These are phyloP conservation scores for Drusus annulatus DNA, from an alignment of 1,140 invertebrate species.

Conservation along the genomic window DNA sequence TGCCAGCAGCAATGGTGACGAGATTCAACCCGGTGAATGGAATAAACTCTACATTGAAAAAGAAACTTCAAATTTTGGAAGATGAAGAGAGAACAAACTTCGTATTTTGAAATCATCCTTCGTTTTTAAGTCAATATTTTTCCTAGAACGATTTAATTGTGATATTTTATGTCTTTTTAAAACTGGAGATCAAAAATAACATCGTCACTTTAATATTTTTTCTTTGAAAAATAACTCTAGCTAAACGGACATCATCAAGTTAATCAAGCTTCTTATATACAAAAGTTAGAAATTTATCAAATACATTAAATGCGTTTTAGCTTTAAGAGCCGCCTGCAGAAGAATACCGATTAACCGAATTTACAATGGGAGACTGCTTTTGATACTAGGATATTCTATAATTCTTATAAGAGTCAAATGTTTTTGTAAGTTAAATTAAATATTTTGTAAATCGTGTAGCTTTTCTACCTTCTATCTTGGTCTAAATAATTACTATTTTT, in stretches of 20 bases:
- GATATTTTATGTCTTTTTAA: not conserved
- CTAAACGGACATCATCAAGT: not conserved
- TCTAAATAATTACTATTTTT: constrained; percentile 25
- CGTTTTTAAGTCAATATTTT: not conserved
- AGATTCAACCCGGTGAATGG: constrained; percentile 41
- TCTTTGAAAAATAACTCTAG: not conserved
- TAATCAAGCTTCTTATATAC: not conserved
- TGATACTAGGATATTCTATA: constrained; percentile 48
- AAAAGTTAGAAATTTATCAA: constrained; percentile 39
- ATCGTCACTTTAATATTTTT: too few relatives aligned
- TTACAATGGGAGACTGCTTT: constrained; percentile 59
- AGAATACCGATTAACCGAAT: constrained; percentile 57
- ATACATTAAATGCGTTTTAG: constrained; percentile 27
- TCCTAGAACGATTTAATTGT: not conserved
- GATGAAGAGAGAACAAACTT: constrained; percentile 50
- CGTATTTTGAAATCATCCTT: constrained; percentile 44
- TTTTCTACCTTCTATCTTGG: constrained; percentile 54
- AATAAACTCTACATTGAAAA: constrained; percentile 45
- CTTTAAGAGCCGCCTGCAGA: constrained; percentile 51
- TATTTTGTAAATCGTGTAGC: constrained; percentile 54
- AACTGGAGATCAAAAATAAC: not conserved
- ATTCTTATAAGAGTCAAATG: constrained; percentile 17
- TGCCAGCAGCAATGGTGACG: constrained; percentile 48
- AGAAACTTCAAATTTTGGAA: constrained; percentile 49
- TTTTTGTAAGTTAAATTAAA: constrained; percentile 37